Percentiles rank a stretch among this genome's conserved stretches.
phyloP scores from a whole-genome alignment of 2,113 vertebrate species.

The Bujurquina vittata region DNA sequence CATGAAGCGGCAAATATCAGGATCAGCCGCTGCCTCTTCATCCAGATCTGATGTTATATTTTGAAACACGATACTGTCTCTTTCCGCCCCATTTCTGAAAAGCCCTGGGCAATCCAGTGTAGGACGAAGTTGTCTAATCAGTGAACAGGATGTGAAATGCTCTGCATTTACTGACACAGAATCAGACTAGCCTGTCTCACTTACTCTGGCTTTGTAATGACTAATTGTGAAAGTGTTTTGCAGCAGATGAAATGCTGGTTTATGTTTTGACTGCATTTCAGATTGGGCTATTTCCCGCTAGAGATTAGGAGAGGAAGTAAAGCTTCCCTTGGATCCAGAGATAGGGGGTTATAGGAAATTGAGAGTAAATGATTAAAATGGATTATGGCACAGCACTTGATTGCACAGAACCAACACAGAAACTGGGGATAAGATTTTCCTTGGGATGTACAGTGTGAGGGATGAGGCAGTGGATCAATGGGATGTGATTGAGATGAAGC shows the following conservation, averaged over 20 bases:
- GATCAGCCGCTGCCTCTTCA: slow-evolving; percentile 1
- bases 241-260: slow-evolving; percentile 35
- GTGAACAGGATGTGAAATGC: slow-evolving; percentile 50
- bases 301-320: slow-evolving; percentile 55
- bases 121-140: slow-evolving; percentile 58
- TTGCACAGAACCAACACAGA: slow-evolving; percentile 2
- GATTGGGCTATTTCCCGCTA: slow-evolving; percentile 40
- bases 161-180: slow-evolving; percentile 51
- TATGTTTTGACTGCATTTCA: slow-evolving; percentile 56
- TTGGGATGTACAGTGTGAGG: background rate
- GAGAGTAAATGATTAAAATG: slow-evolving; percentile 62
- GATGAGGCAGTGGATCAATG: slow-evolving; percentile 16
- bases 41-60: slow-evolving; percentile 17
- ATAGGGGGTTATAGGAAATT: slow-evolving; percentile 41
- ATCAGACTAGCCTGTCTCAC: slow-evolving; percentile 19
- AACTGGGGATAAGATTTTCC: slow-evolving; percentile 28
- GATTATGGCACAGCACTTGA: slow-evolving; percentile 51
- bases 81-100: slow-evolving; percentile 43
- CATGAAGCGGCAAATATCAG: slow-evolving; percentile 11
- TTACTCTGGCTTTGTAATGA: slow-evolving; percentile 10
- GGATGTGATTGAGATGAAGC: slow-evolving; percentile 48
- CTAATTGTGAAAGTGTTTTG: slow-evolving; percentile 42
- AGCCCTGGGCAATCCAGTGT: slow-evolving; percentile 4
- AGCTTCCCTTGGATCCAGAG: slow-evolving; percentile 25
- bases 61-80: slow-evolving; percentile 27